Evolutionary conservation across 2,113 vertebrate genomes (phyloP).

Genomic region (Dromiciops gliroides): DNA sequence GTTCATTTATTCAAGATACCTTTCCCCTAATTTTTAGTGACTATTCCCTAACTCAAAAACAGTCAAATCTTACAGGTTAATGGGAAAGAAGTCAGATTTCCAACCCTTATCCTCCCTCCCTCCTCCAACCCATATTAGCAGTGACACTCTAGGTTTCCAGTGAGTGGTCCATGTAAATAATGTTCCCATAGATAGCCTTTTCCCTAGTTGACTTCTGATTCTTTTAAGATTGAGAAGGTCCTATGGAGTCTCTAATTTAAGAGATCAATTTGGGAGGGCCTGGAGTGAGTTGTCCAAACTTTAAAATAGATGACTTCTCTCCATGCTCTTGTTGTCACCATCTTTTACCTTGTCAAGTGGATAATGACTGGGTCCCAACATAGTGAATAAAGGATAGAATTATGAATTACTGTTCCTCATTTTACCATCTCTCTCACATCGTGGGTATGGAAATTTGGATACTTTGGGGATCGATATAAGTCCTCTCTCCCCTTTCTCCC

Average conservation of each 20-base stretch:
- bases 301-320: not conserved
- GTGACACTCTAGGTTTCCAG: not conserved
- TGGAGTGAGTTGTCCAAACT: not conserved
- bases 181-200: not conserved
- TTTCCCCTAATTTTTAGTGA: not conserved
- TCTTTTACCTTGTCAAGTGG: not conserved
- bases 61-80: not conserved
- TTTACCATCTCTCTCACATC: not conserved
- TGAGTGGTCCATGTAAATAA: not conserved
- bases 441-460: not conserved
- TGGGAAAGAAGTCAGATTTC: not conserved
- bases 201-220: conserved; percentile 15
- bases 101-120: not conserved
- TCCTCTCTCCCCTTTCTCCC: not conserved
- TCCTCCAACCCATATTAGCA: not conserved
- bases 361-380: not conserved
- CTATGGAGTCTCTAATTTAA: conserved; percentile 13
- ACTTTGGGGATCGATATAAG: not conserved
- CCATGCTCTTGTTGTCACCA: not conserved
- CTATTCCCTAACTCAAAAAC: not conserved
- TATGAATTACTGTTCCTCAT: not conserved
- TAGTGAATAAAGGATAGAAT: not conserved
- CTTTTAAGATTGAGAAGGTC: conserved; percentile 42
- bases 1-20: conserved; percentile 26
- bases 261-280: not conserved